Conservation (phyloP, 2,797 vertebrate genomes). For the Toxotes lorentzi region DNA sequence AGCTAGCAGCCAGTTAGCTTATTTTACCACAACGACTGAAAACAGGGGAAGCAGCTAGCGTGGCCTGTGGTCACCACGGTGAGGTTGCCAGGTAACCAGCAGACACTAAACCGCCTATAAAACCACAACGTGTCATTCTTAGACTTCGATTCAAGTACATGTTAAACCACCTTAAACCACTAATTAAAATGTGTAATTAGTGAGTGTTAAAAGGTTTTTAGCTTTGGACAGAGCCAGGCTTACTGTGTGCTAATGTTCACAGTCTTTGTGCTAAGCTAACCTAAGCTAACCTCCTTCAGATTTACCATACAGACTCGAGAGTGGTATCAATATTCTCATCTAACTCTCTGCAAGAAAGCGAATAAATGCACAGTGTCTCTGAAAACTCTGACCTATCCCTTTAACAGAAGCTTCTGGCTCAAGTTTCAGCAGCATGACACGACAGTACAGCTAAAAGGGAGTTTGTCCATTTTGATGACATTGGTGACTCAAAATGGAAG, state of each 20-base stretch:
- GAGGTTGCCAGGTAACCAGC: neutral
- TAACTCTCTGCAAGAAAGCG: neutral
- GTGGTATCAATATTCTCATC: neutral
- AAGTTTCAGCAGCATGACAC: constrained; percentile 26
- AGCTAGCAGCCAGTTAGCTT: neutral
- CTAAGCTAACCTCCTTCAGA: neutral
- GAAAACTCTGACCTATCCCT: neutral
- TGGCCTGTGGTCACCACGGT: neutral
- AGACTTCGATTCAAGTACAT: neutral
- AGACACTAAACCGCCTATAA: neutral
- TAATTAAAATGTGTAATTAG: neutral
- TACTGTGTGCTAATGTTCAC: too few species aligned
- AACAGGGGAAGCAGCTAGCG: neutral
- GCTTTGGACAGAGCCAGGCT: neutral
- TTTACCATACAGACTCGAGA: neutral
- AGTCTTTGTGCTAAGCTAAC: neutral
- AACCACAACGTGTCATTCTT: neutral
- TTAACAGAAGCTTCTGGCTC: constrained; percentile 19
- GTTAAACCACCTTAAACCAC: neutral
- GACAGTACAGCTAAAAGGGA: neutral
- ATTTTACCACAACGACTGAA: neutral
- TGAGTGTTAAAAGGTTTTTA: neutral
- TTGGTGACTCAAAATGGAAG: constrained; percentile 12
- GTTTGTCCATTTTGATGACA: neutral
- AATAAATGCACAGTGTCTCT: neutral